A percentile compares a stretch with the other conserved stretches of the same genome.
These are phyloP conservation scores for Syngnathus acus DNA, from an alignment of 2,797 vertebrate species.

Conservation along the genomic window DNA sequence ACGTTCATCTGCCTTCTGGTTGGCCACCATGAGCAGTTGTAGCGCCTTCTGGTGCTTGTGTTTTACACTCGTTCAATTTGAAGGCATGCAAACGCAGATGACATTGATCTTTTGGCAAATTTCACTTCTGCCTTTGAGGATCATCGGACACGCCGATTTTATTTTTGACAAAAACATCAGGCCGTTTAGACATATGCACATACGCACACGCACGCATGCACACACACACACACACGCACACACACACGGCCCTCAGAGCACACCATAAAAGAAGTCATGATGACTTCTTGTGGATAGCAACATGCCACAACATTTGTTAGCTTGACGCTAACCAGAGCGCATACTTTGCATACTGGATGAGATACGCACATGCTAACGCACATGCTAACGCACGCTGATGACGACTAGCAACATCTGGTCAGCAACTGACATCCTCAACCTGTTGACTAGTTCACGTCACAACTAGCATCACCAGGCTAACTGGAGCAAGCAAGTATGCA, in stretches of 20 bases:
- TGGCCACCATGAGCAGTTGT: neutral
- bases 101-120: too few species aligned
- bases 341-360: neutral
- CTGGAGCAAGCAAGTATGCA: too few species aligned
- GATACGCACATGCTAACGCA: neutral
- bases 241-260: neutral
- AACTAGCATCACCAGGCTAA: too few species aligned
- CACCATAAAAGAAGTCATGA: neutral
- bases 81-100: too few species aligned
- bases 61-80: too few species aligned
- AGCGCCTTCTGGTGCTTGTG: too few species aligned
- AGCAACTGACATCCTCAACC: neutral
- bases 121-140: too few species aligned
- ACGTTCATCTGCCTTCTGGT: neutral
- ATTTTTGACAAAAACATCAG: too few species aligned
- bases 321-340: constrained; percentile 1
- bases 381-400: neutral
- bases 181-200: too few species aligned
- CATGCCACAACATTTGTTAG: neutral
- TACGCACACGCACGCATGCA: neutral
- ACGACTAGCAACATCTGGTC: neutral
- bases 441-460: too few species aligned
- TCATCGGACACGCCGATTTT: too few species aligned
- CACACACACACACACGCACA: neutral
- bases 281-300: neutral